Conservation (phyloP, 2,888 invertebrate genomes). For the Parnassius glacialis region DNA sequence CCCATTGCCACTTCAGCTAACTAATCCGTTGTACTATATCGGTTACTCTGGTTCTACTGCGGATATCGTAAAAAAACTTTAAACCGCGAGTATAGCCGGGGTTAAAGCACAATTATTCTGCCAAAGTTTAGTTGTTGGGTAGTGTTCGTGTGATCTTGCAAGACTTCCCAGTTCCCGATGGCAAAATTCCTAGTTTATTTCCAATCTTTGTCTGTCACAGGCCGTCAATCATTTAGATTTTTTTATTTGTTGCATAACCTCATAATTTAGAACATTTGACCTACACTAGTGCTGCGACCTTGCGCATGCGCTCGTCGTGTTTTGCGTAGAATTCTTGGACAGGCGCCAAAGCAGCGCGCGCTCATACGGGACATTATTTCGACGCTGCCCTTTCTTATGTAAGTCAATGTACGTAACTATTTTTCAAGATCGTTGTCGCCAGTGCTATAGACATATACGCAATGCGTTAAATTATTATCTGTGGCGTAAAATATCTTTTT, state of each 20-base stretch:
- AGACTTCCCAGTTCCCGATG: too few relatives aligned
- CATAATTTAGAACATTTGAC: conserved; percentile 16
- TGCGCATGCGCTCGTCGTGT: conserved; percentile 14
- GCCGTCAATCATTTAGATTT: neutral
- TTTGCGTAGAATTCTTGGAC: conserved; percentile 50
- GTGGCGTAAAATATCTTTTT: too few relatives aligned
- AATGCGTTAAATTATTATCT: neutral
- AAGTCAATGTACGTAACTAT: conserved; percentile 32
- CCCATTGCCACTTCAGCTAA: too few relatives aligned
- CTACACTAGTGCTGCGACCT: conserved; percentile 22
- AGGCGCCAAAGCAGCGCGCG: conserved; percentile 39
- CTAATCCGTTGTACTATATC: too few relatives aligned
- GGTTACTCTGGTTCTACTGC: too few relatives aligned
- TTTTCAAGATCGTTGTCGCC: neutral
- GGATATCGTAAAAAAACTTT: too few relatives aligned
- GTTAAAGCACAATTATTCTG: too few relatives aligned
- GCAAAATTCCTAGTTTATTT: too few relatives aligned
- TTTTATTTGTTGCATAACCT: conserved; percentile 16
- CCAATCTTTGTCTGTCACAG: neutral
- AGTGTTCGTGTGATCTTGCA: too few relatives aligned
- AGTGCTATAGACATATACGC: neutral
- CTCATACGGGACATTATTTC: conserved; percentile 41
- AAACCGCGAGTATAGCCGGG: too few relatives aligned
- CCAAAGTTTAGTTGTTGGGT: too few relatives aligned
- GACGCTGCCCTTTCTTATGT: conserved; percentile 50